A percentile compares a stretch with the other conserved stretches of the same genome.
Conservation (phyloP, 2,888 invertebrate species). For the Mythimna impura region DNA sequence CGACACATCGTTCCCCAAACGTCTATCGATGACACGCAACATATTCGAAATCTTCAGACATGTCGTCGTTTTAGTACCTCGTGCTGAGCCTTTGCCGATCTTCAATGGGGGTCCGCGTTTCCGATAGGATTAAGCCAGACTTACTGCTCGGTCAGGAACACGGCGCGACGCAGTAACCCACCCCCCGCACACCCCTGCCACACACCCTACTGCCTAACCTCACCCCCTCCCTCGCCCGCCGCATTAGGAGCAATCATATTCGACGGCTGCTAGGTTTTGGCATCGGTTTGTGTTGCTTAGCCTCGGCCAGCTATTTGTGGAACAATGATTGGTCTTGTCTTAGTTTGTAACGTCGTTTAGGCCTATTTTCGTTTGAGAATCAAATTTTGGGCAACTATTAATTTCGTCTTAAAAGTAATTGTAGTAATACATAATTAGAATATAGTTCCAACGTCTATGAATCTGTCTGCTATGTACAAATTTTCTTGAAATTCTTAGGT, state of each 20-base stretch:
- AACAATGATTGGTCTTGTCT: conserved; percentile 88
- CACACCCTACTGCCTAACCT: conserved; percentile 67
- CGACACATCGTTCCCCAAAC: conserved; percentile 43
- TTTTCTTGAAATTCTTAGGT: neutral
- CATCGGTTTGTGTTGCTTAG: conserved; percentile 88
- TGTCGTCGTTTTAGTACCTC: conserved; percentile 74
- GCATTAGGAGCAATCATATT: conserved; percentile 90
- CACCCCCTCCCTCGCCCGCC: conserved; percentile 76
- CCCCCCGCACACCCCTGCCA: conserved; percentile 65
- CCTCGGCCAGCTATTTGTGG: conserved; percentile 85
- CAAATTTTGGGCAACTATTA: conserved; percentile 32
- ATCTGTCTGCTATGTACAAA: neutral
- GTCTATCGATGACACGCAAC: conserved; percentile 53
- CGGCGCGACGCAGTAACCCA: conserved; percentile 83
- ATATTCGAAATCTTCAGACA: conserved; percentile 77
- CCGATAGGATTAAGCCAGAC: conserved; percentile 90
- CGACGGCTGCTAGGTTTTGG: conserved; percentile 89
- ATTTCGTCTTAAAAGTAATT: conserved; percentile 18
- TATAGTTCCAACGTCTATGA: neutral
- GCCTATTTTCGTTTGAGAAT: conserved; percentile 70
- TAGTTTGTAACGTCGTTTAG: conserved; percentile 79
- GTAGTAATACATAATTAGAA: conserved; percentile 9
- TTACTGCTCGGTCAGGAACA: conserved; percentile 90
- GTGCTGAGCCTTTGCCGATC: conserved; percentile 81
- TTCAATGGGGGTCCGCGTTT: conserved; percentile 89